Evolutionary conservation across 2,888 invertebrate genomes (phyloP), one percentile per base, ranked within the genome.

Genomic region (Aleiodes alternator): DNA sequence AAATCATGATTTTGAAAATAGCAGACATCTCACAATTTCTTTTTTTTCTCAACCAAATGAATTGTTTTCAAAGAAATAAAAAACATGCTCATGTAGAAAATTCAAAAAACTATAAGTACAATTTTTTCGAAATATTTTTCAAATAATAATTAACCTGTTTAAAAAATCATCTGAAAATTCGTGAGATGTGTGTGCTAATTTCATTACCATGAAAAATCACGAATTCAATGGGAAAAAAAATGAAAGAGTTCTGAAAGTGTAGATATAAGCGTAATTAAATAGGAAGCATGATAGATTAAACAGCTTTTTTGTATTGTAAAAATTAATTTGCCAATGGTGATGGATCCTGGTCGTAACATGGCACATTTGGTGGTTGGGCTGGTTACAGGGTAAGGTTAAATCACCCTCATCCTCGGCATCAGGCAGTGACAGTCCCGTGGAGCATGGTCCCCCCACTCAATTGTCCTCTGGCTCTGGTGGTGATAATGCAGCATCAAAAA

Each of bases 351-450:
- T 78, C 86, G 86, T 88, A 89, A 88, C 87, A 86, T 84, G 84
- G 86, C 84, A 85, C 84, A 51, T 50, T 68, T 68, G 76, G 72
- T 76, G 76, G 76, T 88, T 89, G 87, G 89, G 89, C 86, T 89
- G 88, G 87, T 89, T 89, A 83, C 89, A 89, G 89, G 89, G 88
- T 89, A 89, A 89, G 87, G 87, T 89, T 87, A 89, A 89, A 85
- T 89, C 89, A 84, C 89, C 89, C 81, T 88, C 89, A 82, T 89
- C 89, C 77, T 89, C 89, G 80, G 86, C 89, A 68, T 89, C 89
- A 77, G 89, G 89, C 82, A 89, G 88, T 80, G 88, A 88, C 79
- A 89, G 89, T 86, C 88, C 89, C 78, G 87, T 86, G 83, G 89
- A 89, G 81, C 84, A 86, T 78, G 87, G 84, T 81, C 85, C 86